phyloP scores from a whole-genome alignment of 2,888 invertebrate genomes.

The Cacoxenus indagator region DNA sequence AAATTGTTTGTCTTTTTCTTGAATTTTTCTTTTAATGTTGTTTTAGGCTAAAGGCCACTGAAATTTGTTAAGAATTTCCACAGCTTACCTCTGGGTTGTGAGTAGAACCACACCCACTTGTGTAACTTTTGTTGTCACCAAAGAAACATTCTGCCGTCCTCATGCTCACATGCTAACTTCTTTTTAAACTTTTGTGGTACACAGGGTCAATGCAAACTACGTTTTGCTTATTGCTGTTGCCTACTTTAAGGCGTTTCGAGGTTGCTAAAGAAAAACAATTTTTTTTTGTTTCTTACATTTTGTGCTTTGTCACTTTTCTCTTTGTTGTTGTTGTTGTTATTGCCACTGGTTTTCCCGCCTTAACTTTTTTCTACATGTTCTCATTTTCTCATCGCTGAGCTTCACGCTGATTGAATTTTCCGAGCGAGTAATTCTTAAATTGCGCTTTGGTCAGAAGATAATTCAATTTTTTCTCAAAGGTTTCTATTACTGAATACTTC shows the following conservation, averaged over 20 bases:
- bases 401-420: conserved; percentile 59
- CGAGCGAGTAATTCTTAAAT: conserved; percentile 63
- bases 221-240: background rate
- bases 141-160: too few relatives aligned
- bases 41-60: background rate
- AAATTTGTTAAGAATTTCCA: conserved; percentile 45
- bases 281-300: conserved; percentile 1
- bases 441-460: conserved; percentile 57
- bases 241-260: background rate
- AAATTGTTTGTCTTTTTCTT: background rate
- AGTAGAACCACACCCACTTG: background rate
- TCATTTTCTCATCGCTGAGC: background rate
- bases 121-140: conserved; percentile 23
- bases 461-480: conserved; percentile 52
- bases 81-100: background rate
- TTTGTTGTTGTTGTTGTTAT: conserved; percentile 34
- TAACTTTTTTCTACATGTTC: background rate
- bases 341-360: conserved; percentile 39
- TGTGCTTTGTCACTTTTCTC: background rate
- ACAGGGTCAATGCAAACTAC: background rate
- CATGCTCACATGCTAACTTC: background rate
- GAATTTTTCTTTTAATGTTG: background rate
- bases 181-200: background rate
- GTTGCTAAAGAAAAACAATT: background rate
- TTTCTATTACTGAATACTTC: conserved; percentile 47